Base-by-base conservation (phyloP, 2,113 vertebrate species). In the Hyla sarda region DNA sequence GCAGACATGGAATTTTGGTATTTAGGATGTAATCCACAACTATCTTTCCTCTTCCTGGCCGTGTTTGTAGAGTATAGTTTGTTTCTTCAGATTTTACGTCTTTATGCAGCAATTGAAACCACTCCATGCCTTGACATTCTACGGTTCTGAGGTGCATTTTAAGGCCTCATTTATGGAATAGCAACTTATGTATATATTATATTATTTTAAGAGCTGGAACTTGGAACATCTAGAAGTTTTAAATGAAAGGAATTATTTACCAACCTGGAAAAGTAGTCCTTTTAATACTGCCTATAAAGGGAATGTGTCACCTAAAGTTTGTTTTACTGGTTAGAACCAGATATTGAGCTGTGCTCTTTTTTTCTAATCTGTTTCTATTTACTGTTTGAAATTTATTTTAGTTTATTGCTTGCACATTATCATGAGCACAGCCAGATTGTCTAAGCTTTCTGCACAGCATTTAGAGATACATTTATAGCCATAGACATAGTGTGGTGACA, bases 11-110 rank as follows among this genome's bases (percentile, higher is more conserved):
- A 71, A 79, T 79, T n/a, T 50, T 69, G 75, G 75, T 54, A 71
- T 77, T 79, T 65, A 16, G 74, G 48, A 79, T 79, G 14, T 69
- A 69, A 41, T 84, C 54, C 82, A 23, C 82, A 75, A 69, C 34
- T 74, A 60, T 28, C 54, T 52, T 84, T 75, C 69, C 71, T 28
- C 52, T 73, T 73, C 82, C 67, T 82, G 28, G 14, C 52, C 52
- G 28, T 84, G 82, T 84, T 81, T 81, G 56, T 13, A 60, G 21
- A 84, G 50, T 37, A 30, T 19, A 21, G 71, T 41, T 47, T 74
- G 34, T 74, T 74, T 60, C 23, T 48, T 11, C 28, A 77, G 25
- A 11, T 25, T 32, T 77, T 17, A 76, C 14, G 5, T 30, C 48
- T 5, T 7, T 19, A 19, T 28, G 0, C 50, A 17, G 7, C n/a